Percentiles rank a stretch among this genome's conserved stretches.
Conservation (phyloP, 2,888 invertebrate genomes). For the Machimus atricapillus region DNA sequence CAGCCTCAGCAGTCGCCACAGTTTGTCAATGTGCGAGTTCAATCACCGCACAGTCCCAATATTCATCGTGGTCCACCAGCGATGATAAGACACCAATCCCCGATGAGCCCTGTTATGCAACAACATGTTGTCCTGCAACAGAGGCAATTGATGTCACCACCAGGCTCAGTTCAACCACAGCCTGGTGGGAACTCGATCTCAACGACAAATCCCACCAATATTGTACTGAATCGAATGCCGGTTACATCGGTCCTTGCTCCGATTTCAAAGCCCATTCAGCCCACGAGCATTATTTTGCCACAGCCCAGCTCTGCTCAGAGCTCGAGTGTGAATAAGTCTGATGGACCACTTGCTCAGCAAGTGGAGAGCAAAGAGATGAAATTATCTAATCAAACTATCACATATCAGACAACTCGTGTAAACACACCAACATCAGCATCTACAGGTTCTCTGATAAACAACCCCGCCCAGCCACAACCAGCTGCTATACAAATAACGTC, state of each 20-base stretch:
- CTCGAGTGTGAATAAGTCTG: constrained; percentile 38
- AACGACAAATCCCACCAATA: constrained; percentile 51
- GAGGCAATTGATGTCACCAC: constrained; percentile 45
- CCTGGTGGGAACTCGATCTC: constrained; percentile 60
- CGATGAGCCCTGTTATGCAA: constrained; percentile 44
- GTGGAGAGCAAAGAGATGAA: constrained; percentile 39
- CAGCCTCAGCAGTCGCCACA: constrained; percentile 45
- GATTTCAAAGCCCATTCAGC: constrained; percentile 67
- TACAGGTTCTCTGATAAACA: constrained; percentile 52
- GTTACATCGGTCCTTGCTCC: constrained; percentile 67
- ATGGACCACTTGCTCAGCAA: not conserved
- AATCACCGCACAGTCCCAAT: constrained; percentile 60
- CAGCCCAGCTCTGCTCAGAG: constrained; percentile 58
- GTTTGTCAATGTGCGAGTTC: constrained; percentile 54
- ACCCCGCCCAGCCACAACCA: constrained; percentile 60
- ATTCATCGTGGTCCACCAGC: constrained; percentile 50
- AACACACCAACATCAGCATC: constrained; percentile 51
- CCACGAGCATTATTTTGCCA: constrained; percentile 62
- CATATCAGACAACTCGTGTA: constrained; percentile 41
- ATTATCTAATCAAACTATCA: constrained; percentile 19
- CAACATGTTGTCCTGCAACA: constrained; percentile 50
- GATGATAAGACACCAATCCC: constrained; percentile 47
- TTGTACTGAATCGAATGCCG: constrained; percentile 65
- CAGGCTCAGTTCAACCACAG: constrained; percentile 41
- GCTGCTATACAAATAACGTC: constrained; percentile 59